Percentiles rank a stretch among this genome's conserved stretches.
phyloP scores from a whole-genome alignment of 1,140 invertebrate species.

The Trichomalopsis sarcophagae region DNA sequence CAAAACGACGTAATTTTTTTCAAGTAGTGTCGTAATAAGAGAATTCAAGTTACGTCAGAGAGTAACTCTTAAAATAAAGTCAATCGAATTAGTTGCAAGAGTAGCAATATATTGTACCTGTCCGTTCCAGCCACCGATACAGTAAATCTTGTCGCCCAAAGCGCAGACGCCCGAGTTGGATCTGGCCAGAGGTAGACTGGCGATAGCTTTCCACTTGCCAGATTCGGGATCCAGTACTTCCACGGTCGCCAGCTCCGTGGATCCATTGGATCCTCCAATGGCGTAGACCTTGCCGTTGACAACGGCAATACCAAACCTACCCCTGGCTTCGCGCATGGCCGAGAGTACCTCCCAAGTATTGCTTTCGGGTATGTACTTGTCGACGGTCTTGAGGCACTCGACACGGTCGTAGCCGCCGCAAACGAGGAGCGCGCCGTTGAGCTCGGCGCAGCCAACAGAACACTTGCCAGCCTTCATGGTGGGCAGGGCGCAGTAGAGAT shows the following conservation, averaged over 20 bases:
- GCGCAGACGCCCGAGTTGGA: slow-evolving; percentile 85
- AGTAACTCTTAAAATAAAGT: not conserved
- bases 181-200: slow-evolving; percentile 79
- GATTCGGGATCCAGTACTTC: slow-evolving; percentile 78
- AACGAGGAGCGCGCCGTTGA: slow-evolving; percentile 82
- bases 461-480: slow-evolving; percentile 83
- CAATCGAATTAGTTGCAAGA: not conserved
- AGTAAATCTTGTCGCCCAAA: slow-evolving; percentile 83
- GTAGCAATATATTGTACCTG: slow-evolving; percentile 68
- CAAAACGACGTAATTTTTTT: not conserved
- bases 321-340: slow-evolving; percentile 83
- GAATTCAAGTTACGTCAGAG: not conserved
- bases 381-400: slow-evolving; percentile 86
- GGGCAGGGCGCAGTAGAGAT: slow-evolving; percentile 79
- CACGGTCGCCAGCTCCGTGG: slow-evolving; percentile 81
- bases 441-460: slow-evolving; percentile 83
- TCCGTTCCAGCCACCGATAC: slow-evolving; percentile 88
- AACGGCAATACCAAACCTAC: slow-evolving; percentile 84
- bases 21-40: not conserved
- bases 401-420: slow-evolving; percentile 91
- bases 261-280: slow-evolving; percentile 87
- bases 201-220: slow-evolving; percentile 79
- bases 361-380: slow-evolving; percentile 81
- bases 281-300: slow-evolving; percentile 83
- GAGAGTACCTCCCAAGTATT: slow-evolving; percentile 83